Conservation (phyloP, 2,113 vertebrate genomes). For the Reinhardtius hippoglossoides region DNA sequence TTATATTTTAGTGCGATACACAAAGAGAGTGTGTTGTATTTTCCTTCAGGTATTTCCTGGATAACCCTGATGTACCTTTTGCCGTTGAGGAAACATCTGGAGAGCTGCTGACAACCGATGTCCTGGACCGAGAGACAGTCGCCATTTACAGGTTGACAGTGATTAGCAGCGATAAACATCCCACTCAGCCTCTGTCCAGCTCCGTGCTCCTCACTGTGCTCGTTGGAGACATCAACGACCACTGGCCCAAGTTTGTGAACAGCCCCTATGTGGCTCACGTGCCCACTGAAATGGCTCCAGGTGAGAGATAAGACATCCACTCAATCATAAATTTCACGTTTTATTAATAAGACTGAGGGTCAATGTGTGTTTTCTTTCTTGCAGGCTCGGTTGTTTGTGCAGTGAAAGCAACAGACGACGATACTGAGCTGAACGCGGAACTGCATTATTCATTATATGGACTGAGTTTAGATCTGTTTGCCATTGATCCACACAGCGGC, state of each 20-base stretch:
- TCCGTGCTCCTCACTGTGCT: slow-evolving; percentile 75
- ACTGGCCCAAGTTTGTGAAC: slow-evolving; percentile 79
- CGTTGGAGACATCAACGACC: slow-evolving; percentile 81
- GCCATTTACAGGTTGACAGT: slow-evolving; percentile 75
- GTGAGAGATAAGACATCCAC: slow-evolving; percentile 56
- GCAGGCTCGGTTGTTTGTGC: slow-evolving; percentile 80
- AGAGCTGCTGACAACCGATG: slow-evolving; percentile 73
- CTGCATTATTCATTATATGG: slow-evolving; percentile 79
- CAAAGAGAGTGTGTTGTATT: not conserved
- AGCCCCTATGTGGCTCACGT: slow-evolving; percentile 82
- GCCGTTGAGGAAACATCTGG: slow-evolving; percentile 78
- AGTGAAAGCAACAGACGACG: slow-evolving; percentile 78
- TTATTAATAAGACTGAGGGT: not conserved
- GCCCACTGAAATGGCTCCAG: slow-evolving; percentile 65
- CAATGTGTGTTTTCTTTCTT: not conserved
- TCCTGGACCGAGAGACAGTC: slow-evolving; percentile 78
- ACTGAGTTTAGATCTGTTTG: slow-evolving; percentile 71
- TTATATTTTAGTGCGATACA: not conserved
- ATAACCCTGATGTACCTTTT: slow-evolving; percentile 67
- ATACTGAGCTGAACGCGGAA: slow-evolving; percentile 78
- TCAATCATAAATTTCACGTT: not conserved
- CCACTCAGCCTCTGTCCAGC: slow-evolving; percentile 71
- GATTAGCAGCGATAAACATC: slow-evolving; percentile 70
- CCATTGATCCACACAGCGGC: slow-evolving; percentile 71
- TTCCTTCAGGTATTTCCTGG: slow-evolving; percentile 77